Base-by-base conservation (phyloP, 2,888 invertebrate species). In the Thera britannica region DNA sequence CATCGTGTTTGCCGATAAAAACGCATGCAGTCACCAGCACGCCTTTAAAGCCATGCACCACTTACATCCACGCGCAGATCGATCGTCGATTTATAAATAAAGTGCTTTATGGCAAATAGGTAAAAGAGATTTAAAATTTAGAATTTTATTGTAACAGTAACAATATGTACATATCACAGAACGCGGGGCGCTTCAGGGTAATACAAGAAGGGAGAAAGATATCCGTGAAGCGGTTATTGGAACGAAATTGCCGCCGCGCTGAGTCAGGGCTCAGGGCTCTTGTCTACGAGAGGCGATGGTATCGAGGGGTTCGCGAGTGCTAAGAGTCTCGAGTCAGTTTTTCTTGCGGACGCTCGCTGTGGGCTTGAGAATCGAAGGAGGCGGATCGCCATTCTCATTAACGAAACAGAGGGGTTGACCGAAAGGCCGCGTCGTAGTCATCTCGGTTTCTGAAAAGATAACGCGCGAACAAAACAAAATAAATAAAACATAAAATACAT, bases 341-440 rank as follows among this genome's bases (percentile, higher is more conserved):
- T 90, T 94, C 90, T 92, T 93, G 87, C 92, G 92, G 84, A 93
- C 90, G 88, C 93, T 93, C 84, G 89, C 90, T 80, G 90, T 89
- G 81, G 92, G 87, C 85, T 92, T 91, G 87, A 94, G 92, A 84
- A 93, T 92, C 74, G 94, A 91, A 79, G 93, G 92, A 82, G 93
- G 93, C 76, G 91, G 92, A 83, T 94, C 94, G 79, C 94, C 94
- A 79, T 94, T 94, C 83, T 94, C 94, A 79, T 94, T 94, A 81
- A 93, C 88, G 88, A 96, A 94, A 94, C 96, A 96, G 89, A 97
- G 94, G 71, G 97, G 97, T 88, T 97, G 97, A 84, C 97, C 97
- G 86, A 96, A 96, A 72, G 96, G 96, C 89, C 96, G 95, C 78
- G 95, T 95, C 78, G 95, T 95, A 75, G 95, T 94, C 83, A 92